Evolutionary conservation across 2,797 vertebrate species (phyloP).

Genomic region (Sphaeramia orbicularis): DNA sequence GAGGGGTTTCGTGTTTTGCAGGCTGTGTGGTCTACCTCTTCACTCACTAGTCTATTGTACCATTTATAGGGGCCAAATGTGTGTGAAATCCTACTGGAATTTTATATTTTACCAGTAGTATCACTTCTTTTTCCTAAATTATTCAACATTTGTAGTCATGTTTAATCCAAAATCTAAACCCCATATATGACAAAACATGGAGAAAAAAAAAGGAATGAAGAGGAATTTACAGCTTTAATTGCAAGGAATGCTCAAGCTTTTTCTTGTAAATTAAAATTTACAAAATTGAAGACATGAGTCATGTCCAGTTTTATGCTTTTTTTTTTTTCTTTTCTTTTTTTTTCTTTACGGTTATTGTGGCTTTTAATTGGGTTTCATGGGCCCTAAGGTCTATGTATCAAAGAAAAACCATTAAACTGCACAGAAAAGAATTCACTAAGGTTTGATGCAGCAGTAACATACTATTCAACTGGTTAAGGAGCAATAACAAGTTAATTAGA

Average conservation of each 20-base stretch:
- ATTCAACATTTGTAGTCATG: too few relatives aligned
- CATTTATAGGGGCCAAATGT: slow-evolving; percentile 7
- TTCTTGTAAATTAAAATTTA: too few relatives aligned
- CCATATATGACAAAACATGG: too few relatives aligned
- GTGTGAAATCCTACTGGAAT: too few relatives aligned
- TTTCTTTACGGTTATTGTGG: slow-evolving; percentile 16
- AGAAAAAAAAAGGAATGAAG: too few relatives aligned
- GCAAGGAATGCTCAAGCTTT: too few relatives aligned
- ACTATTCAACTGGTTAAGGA: slow-evolving; percentile 34
- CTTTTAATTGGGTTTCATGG: slow-evolving; percentile 54
- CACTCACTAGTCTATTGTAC: neutral
- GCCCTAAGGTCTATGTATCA: slow-evolving; percentile 37
- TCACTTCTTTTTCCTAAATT: too few relatives aligned
- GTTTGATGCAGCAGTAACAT: slow-evolving; percentile 4
- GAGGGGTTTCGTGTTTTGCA: slow-evolving; percentile 13
- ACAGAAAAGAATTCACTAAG: neutral
- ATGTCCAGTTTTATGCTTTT: too few relatives aligned
- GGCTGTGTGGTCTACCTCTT: slow-evolving; percentile 21
- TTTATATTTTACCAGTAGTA: too few relatives aligned
- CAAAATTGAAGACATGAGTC: too few relatives aligned
- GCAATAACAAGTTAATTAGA: slow-evolving; percentile 51
- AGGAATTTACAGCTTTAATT: neutral
- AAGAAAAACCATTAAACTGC: slow-evolving; percentile 17
- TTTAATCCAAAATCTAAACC: too few relatives aligned
- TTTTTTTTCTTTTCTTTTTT: too few relatives aligned